Evolutionary conservation across 2,888 invertebrate species (phyloP).

Genomic region (Diarsia rubi): DNA sequence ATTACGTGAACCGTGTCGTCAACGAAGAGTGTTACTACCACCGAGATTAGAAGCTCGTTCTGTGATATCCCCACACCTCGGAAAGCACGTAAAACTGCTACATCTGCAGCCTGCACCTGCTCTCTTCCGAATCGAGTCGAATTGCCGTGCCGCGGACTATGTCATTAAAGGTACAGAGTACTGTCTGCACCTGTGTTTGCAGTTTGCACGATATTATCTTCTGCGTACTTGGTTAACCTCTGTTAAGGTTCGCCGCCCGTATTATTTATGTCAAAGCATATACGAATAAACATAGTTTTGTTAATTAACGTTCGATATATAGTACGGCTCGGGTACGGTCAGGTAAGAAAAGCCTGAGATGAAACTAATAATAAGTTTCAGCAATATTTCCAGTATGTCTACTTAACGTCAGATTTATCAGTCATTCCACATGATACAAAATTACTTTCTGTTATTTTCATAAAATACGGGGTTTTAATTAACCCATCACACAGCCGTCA

Average conservation of each 20-base stretch:
- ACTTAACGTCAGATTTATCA: conserved; percentile 6
- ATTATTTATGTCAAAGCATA: background rate
- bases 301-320: background rate
- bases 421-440: background rate
- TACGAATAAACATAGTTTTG: background rate
- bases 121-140: no score
- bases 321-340: background rate
- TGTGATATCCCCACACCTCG: background rate
- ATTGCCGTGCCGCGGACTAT: background rate
- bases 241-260: background rate
- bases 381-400: conserved; percentile 6
- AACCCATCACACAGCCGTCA: no score
- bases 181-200: background rate
- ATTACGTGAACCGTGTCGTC: no score
- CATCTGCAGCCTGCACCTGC: background rate
- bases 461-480: no score
- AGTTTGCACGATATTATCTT: background rate
- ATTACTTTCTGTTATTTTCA: background rate
- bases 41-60: background rate
- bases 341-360: background rate
- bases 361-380: background rate
- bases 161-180: background rate
- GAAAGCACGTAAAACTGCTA: background rate
- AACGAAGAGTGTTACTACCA: background rate
- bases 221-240: background rate